Evolutionary conservation across 2,888 invertebrate genomes (phyloP).

Genomic region (Galerucella pusilla): DNA sequence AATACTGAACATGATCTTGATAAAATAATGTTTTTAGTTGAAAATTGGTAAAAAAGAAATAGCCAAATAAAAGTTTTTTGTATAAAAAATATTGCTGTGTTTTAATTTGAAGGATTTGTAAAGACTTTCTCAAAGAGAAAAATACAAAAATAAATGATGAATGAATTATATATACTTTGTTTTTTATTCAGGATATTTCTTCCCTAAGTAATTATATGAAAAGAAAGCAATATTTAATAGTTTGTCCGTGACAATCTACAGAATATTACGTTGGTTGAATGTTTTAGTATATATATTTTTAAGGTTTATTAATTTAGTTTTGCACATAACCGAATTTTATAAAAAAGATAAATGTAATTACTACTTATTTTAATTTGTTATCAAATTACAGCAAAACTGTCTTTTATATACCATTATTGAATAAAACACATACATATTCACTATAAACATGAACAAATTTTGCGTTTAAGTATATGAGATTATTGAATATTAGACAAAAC

Average conservation of each 20-base stretch:
- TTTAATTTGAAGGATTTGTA: slow-evolving; percentile 13
- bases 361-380: neutral
- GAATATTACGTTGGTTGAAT: neutral
- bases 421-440: no score
- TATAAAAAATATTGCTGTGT: slow-evolving; percentile 15
- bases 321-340: no score
- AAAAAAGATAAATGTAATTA: neutral
- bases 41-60: neutral
- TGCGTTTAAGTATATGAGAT: no score
- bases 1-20: neutral
- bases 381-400: no score
- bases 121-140: neutral
- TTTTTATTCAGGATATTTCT: slow-evolving; percentile 4
- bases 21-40: slow-evolving; percentile 5
- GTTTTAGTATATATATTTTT: neutral
- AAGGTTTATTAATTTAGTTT: neutral
- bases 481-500: no score
- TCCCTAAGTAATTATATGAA: neutral
- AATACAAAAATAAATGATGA: slow-evolving; percentile 8
- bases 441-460: no score
- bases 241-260: neutral
- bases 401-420: no score
- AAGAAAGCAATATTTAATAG: neutral
- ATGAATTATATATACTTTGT: neutral
- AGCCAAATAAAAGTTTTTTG: slow-evolving; percentile 7